phyloP scores from a whole-genome alignment of 2,113 vertebrate genomes.

The Sceloporus undulatus region DNA sequence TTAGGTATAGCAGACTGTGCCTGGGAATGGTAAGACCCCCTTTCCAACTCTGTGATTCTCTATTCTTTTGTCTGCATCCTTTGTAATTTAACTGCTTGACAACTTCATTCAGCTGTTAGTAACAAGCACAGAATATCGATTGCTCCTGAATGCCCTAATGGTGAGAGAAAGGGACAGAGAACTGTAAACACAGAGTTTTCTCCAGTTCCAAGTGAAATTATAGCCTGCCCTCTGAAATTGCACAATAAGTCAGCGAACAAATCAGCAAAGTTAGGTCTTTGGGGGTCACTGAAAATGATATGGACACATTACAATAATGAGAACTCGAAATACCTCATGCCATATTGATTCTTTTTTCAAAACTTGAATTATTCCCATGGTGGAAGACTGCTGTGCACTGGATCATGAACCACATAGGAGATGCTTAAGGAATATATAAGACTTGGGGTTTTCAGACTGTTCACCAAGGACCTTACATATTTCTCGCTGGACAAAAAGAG shows the following conservation, averaged over 20 bases:
- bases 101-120: constrained; percentile 80
- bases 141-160: constrained; percentile 76
- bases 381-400: constrained; percentile 78
- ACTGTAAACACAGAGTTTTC: constrained; percentile 77
- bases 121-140: constrained; percentile 80
- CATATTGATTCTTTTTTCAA: constrained; percentile 79
- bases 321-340: constrained; percentile 84
- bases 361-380: constrained; percentile 81
- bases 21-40: neutral
- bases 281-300: constrained; percentile 80
- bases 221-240: constrained; percentile 82
- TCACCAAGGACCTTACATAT: neutral
- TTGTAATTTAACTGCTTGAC: constrained; percentile 77
- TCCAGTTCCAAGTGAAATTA: constrained; percentile 83
- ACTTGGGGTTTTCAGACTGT: neutral
- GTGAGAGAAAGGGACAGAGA: constrained; percentile 70
- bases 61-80: constrained; percentile 60
- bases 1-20: neutral
- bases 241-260: constrained; percentile 87
- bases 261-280: constrained; percentile 77
- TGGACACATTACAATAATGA: constrained; percentile 87
- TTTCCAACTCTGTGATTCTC: neutral
- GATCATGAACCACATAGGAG: constrained; percentile 73
- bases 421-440: constrained; percentile 69
- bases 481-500: neutral